Evolutionary conservation across 2,797 vertebrate species (phyloP), one percentile per base, ranked within the genome.

Genomic region (Gambusia yucatana): DNA sequence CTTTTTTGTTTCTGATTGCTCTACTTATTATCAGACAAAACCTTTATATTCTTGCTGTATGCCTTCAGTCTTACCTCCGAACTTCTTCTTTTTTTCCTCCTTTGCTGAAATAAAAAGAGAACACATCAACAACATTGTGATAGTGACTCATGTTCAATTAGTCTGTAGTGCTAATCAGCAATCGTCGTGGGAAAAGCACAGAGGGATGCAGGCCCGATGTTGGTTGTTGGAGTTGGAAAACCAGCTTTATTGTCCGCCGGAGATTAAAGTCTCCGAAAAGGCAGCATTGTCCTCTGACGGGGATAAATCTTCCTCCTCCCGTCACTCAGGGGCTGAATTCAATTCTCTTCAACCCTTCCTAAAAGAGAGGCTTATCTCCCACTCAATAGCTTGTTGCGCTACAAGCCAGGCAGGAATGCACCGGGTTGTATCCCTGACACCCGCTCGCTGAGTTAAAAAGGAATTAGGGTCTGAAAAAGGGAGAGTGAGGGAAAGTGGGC

Each of bases 271-370:
- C 94, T 86, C 96, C 97, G 96, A 97, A 98, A 96, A 93, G 95
- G 94, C 97, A 88, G 96, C 95, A 98, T 99, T 99, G 98, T 99
- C 97, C 97, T 86, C 92, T 86, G 93, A 91, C 90, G 79, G 91
- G 98, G 98, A 98, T 98, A 98, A 99, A 98, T 98, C 98, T 97
- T 97, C 97, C 96, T 95, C 97, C 98, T 94, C 93, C 93, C 97
- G 98, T 99, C 98, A 99, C 96, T 99, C 98, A 99, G 96, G 95
- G 94, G 89, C 96, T 97, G 97, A 98, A 98, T 98, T 98, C 97
- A 98, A 98, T 97, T 97, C 97, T 96, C 96, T 95, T 91, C 89
- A 86, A 91, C 91, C 93, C 87, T 96, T 97, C 97, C 97, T 97
- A 97, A 98, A 96, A 98, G 97, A 93, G 93, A 92, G 97, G 98